Evolutionary conservation across 2,888 invertebrate genomes (phyloP).

Genomic region (Cyclophora albipunctata): DNA sequence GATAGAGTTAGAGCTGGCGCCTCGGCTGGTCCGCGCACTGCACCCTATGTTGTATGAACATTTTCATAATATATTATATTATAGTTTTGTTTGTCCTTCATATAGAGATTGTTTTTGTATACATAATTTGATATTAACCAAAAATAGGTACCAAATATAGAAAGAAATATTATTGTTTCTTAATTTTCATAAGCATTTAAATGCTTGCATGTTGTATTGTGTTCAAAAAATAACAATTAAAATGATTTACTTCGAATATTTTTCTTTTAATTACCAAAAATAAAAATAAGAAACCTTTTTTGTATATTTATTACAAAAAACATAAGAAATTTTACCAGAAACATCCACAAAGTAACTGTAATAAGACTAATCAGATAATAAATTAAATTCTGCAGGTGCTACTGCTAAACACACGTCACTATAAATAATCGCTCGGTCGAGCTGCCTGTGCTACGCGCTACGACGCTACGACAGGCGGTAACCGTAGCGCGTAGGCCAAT

Average conservation of each 20-base stretch:
- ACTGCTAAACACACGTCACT: too few species aligned
- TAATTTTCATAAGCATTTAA: conserved; percentile 71
- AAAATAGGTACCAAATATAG: conserved; percentile 76
- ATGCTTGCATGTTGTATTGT: conserved; percentile 77
- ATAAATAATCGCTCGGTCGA: too few species aligned
- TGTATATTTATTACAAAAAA: too few species aligned
- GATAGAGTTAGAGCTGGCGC: conserved; percentile 33
- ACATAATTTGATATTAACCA: conserved; percentile 67
- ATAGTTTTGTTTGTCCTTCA: conserved; percentile 67
- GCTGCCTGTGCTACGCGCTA: too few species aligned
- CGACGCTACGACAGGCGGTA: too few species aligned
- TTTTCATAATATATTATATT: conserved; percentile 72
- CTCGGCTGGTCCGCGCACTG: conserved; percentile 43
- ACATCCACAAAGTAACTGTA: too few species aligned
- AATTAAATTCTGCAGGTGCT: too few species aligned
- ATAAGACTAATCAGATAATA: too few species aligned
- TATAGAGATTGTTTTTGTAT: conserved; percentile 66
- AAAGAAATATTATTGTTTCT: conserved; percentile 69
- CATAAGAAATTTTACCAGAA: too few species aligned
- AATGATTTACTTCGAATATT: conserved; percentile 54
- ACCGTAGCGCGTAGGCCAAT: too few species aligned
- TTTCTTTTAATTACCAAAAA: too few species aligned
- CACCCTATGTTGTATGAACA: conserved; percentile 56
- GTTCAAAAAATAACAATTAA: conserved; percentile 73
- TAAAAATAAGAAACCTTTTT: too few species aligned